Conservation (phyloP, 2,113 vertebrate species). For the Syrmaticus mikado region DNA sequence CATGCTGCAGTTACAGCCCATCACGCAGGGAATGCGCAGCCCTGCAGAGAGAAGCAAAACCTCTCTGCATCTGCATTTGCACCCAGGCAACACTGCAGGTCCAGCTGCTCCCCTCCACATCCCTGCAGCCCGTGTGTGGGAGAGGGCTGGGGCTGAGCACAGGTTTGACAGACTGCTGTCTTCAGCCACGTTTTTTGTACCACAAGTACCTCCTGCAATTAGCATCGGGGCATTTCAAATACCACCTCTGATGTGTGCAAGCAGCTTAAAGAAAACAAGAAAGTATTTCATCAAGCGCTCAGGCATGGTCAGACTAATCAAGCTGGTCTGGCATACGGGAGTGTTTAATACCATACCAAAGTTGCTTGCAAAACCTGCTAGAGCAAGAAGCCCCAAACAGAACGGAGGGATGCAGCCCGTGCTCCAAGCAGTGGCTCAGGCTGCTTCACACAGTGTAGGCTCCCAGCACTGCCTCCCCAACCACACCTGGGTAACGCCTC, state of each 20-base stretch:
- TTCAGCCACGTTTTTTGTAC: not conserved
- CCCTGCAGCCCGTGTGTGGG: not conserved
- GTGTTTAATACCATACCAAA: not conserved
- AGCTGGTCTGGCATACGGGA: not conserved
- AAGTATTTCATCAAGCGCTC: conserved; percentile 10
- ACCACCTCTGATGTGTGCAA: not conserved
- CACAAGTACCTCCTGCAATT: not conserved
- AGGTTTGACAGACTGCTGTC: not conserved
- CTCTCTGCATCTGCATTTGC: not conserved
- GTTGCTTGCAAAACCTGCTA: conserved; percentile 26
- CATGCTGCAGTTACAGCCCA: rapidly evolving
- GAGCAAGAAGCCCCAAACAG: not conserved
- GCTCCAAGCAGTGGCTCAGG: not conserved
- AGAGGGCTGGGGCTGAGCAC: not conserved
- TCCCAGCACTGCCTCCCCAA: not conserved
- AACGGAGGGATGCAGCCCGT: not conserved
- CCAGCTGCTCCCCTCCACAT: not conserved
- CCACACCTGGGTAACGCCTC: not conserved
- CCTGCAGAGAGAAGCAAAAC: not conserved
- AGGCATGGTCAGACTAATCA: not conserved
- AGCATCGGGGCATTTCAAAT: not conserved
- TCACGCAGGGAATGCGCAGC: rapidly evolving
- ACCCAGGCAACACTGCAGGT: not conserved
- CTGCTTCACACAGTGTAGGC: not conserved
- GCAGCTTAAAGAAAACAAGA: conserved; percentile 57